phyloP scores from a whole-genome alignment of 2,888 invertebrate species.

The Amphimallon solstitiale region DNA sequence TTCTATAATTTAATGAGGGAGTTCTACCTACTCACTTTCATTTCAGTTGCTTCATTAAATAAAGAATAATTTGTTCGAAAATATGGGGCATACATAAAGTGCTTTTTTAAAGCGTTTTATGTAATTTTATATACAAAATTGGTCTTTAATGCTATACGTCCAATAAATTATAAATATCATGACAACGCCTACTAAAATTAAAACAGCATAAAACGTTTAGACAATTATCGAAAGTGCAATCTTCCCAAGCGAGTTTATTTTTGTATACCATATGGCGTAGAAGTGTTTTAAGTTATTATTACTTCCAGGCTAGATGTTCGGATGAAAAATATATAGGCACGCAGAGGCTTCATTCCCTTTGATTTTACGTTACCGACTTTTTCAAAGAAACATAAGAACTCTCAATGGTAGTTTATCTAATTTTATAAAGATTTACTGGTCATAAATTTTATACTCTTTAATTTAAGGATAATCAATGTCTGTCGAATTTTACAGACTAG shows the following conservation, averaged over 20 bases:
- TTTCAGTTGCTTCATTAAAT: constrained; percentile 9
- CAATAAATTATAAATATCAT: constrained; percentile 27
- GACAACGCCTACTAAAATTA: constrained; percentile 40
- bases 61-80: constrained; percentile 1
- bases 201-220: constrained; percentile 45
- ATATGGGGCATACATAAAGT: not conserved
- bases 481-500: constrained; percentile 19
- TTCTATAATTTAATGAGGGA: no score
- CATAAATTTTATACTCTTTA: constrained; percentile 37
- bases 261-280: constrained; percentile 44
- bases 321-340: constrained; percentile 36
- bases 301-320: constrained; percentile 35
- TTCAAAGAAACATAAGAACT: constrained; percentile 36
- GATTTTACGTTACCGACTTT: constrained; percentile 36
- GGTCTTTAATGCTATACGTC: constrained; percentile 4
- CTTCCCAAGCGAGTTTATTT: constrained; percentile 44
- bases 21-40: not conserved
- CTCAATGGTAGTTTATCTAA: constrained; percentile 35
- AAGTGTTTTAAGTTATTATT: constrained; percentile 37
- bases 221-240: constrained; percentile 54
- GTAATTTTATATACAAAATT: constrained; percentile 21
- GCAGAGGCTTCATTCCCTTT: constrained; percentile 29
- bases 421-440: constrained; percentile 38
- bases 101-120: constrained; percentile 19
- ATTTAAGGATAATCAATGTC: constrained; percentile 39